Evolutionary conservation across 2,113 vertebrate species (phyloP).

Genomic region (Aldabrachelys gigantea): DNA sequence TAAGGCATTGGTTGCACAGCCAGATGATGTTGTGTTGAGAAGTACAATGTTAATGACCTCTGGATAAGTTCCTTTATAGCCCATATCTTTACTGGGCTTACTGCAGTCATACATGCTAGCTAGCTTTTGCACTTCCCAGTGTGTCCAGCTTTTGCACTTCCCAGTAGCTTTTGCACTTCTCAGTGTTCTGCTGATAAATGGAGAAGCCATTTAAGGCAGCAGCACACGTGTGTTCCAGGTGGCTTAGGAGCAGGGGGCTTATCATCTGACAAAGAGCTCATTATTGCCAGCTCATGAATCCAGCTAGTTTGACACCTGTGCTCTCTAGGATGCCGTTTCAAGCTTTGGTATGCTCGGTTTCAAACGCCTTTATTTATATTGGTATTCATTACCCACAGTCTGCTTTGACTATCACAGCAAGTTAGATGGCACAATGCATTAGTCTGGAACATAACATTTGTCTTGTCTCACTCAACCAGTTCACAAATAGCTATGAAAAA

Average conservation of each 20-base stretch:
- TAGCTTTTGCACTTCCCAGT: background rate
- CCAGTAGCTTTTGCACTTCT: background rate
- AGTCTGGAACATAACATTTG: background rate
- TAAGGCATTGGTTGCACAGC: background rate
- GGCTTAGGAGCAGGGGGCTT: rapidly evolving
- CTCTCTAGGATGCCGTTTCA: background rate
- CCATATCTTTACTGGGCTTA: background rate
- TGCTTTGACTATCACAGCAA: background rate
- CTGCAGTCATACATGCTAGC: background rate
- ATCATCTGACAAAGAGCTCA: background rate
- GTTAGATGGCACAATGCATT: background rate
- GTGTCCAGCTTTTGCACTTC: background rate
- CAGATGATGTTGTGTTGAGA: background rate
- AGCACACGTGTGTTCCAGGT: background rate
- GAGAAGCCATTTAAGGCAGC: background rate
- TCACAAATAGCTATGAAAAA: background rate
- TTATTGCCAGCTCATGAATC: background rate
- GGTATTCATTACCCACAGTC: background rate
- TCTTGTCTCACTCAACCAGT: background rate
- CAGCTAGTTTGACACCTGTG: background rate
- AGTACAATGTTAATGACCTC: background rate
- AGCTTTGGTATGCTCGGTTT: background rate
- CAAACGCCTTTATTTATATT: background rate
- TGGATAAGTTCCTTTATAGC: background rate
- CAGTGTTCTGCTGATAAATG: background rate